Conservation (phyloP, 1,140 invertebrate genomes). For the Harlomillsia oculata region DNA sequence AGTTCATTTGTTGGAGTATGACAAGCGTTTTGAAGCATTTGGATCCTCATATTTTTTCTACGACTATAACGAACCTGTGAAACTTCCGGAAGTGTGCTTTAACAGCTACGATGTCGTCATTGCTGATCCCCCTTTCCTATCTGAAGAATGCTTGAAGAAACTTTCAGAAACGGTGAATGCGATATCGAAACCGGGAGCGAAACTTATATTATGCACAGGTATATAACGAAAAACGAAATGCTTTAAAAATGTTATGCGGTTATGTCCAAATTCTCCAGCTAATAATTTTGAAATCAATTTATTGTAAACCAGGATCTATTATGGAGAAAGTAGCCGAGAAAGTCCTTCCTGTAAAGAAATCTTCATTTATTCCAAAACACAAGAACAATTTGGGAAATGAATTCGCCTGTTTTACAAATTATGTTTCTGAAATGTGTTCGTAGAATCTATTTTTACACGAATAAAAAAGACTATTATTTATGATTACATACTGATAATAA, state of each 20-base stretch:
- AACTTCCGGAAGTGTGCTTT: constrained; percentile 52
- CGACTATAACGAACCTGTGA: constrained; percentile 73
- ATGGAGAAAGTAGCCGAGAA: constrained; percentile 60
- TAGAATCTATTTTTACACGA: too few species aligned
- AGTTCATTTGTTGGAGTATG: constrained; percentile 73
- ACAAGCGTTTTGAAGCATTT: constrained; percentile 66
- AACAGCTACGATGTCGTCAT: constrained; percentile 72
- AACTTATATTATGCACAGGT: constrained; percentile 86
- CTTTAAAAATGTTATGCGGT: not conserved
- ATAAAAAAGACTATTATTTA: too few species aligned
- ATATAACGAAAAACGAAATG: too few species aligned
- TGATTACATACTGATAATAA: too few species aligned
- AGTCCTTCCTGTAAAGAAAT: constrained; percentile 56
- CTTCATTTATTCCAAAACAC: constrained; percentile 67
- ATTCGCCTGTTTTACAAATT: constrained; percentile 83
- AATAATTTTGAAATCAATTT: too few species aligned
- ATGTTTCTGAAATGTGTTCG: too few species aligned
- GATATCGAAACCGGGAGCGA: constrained; percentile 56
- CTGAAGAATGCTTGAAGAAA: constrained; percentile 83
- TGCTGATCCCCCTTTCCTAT: constrained; percentile 87
- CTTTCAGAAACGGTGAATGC: constrained; percentile 66
- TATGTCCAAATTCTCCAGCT: too few species aligned
- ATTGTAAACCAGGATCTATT: constrained; percentile 51
- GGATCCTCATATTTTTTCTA: constrained; percentile 75
- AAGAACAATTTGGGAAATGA: constrained; percentile 83